A percentile compares a stretch with the other conserved stretches of the same genome.
Conservation (phyloP, 2,888 invertebrate genomes). For the Empis livida region DNA sequence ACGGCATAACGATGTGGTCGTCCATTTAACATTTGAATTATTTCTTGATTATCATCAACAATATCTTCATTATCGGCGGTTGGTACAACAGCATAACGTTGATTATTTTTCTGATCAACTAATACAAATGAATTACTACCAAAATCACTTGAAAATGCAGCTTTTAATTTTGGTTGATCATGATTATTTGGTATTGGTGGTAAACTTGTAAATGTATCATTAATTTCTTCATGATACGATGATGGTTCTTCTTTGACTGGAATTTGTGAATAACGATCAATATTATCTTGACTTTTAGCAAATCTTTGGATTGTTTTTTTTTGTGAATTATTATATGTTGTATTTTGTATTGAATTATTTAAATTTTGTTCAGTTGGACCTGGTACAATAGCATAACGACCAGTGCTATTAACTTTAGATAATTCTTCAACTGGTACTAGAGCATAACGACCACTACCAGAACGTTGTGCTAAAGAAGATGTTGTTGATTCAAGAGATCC, state of each 20-base stretch:
- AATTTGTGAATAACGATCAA: conserved; percentile 22
- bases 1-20: conserved; percentile 43
- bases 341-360: conserved; percentile 20
- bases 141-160: conserved; percentile 36
- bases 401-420: conserved; percentile 18
- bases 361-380: conserved; percentile 21
- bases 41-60: conserved; percentile 35
- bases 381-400: conserved; percentile 31
- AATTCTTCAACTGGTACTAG: conserved; percentile 40
- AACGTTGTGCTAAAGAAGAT: conserved; percentile 8
- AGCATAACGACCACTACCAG: conserved; percentile 37
- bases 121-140: conserved; percentile 33
- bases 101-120: conserved; percentile 42
- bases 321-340: conserved; percentile 21
- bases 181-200: conserved; percentile 22
- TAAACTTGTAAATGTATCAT: conserved; percentile 26
- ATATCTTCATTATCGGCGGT: conserved; percentile 45
- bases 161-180: conserved; percentile 22
- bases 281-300: conserved; percentile 31
- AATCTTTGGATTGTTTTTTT: conserved; percentile 33
- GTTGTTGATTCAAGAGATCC: conserved; percentile 4
- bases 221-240: conserved; percentile 27
- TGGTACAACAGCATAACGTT: conserved; percentile 51
- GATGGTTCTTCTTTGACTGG: conserved; percentile 22
- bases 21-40: conserved; percentile 37